Evolutionary conservation across 2,113 vertebrate species (phyloP).

Genomic region (Cromileptes altivelis): DNA sequence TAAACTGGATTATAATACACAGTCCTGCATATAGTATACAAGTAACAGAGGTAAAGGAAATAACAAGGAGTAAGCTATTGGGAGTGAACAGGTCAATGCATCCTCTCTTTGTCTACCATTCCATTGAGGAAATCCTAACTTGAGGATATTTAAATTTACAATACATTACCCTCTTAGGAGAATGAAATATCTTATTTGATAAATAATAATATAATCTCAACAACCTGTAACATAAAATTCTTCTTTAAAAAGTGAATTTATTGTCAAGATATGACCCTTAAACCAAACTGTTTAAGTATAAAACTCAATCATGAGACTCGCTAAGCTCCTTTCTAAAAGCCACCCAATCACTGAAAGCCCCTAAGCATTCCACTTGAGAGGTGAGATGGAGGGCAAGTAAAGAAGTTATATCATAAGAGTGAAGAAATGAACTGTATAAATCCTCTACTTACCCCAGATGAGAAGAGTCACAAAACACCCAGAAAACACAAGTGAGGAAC

Average conservation of each 20-base stretch:
- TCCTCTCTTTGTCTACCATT: slow-evolving; percentile 73
- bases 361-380: slow-evolving; percentile 50
- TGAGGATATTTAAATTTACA: background rate
- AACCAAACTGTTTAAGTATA: slow-evolving; percentile 21
- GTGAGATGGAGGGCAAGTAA: slow-evolving; percentile 44
- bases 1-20: background rate
- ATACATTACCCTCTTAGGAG: background rate
- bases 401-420: slow-evolving; percentile 19
- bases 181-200: background rate
- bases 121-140: slow-evolving; percentile 38
- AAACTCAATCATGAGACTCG: slow-evolving; percentile 38
- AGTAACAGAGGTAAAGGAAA: slow-evolving; percentile 36
- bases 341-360: slow-evolving; percentile 29
- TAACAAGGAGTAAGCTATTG: slow-evolving; percentile 1
- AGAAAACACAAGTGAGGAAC: slow-evolving; percentile 33
- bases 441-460: slow-evolving; percentile 76
- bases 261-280: background rate
- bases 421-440: slow-evolving; percentile 36
- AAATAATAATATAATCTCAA: background rate
- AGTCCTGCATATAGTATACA: background rate
- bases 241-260: background rate
- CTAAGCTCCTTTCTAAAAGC: slow-evolving; percentile 51
- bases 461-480: slow-evolving; percentile 62
- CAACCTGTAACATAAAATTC: background rate
- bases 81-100: slow-evolving; percentile 46